phyloP scores from a whole-genome alignment of 2,113 vertebrate species.

The Atrichornis clamosus region DNA sequence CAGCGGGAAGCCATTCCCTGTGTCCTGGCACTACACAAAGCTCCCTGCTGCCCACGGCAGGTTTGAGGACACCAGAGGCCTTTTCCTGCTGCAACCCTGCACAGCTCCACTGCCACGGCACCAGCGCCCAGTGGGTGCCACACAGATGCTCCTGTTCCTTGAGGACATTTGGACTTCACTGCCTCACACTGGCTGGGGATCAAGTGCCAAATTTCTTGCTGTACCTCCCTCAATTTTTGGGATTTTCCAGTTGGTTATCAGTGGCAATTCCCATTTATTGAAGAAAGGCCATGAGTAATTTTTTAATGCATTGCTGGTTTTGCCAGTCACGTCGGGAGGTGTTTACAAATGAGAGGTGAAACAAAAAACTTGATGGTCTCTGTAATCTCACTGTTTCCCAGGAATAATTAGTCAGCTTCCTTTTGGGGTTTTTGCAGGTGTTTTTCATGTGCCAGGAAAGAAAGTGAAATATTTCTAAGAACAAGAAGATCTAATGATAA shows the following conservation, averaged over 20 bases:
- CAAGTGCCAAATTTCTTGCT: neutral
- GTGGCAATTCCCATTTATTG: neutral
- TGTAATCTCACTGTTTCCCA: neutral
- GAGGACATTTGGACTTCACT: neutral
- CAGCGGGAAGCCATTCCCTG: neutral
- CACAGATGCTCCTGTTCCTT: neutral
- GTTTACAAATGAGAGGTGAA: neutral
- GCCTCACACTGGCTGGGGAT: neutral
- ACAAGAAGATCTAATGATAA: neutral
- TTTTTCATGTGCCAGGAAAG: neutral
- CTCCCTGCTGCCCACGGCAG: rapidly evolving
- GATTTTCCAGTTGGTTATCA: neutral
- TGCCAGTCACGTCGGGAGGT: neutral
- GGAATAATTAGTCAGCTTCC: conserved; percentile 23
- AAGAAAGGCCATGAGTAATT: neutral
- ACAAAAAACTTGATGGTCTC: neutral
- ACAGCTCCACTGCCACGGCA: rapidly evolving
- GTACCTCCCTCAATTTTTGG: neutral
- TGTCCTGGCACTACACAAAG: neutral
- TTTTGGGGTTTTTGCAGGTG: neutral
- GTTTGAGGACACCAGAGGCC: neutral
- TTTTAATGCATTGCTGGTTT: neutral
- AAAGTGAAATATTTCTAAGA: neutral
- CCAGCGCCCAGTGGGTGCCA: neutral
- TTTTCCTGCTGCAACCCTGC: neutral